Percentiles rank a stretch among this genome's conserved stretches.
phyloP scores from a whole-genome alignment of 2,797 vertebrate species.

The Liasis olivaceus region DNA sequence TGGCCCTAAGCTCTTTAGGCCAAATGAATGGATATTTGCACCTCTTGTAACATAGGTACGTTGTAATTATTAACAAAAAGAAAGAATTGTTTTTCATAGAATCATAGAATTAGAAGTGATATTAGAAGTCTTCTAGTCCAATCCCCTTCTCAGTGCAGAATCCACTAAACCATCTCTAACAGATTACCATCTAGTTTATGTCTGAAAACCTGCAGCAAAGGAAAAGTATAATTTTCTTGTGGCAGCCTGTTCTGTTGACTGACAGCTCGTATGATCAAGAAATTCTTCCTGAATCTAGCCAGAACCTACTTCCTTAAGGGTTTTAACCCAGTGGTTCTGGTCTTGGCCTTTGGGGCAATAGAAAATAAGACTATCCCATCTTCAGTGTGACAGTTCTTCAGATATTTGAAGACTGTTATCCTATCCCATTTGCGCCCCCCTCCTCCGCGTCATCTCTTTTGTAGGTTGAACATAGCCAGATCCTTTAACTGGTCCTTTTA shows the following conservation, averaged over 20 bases:
- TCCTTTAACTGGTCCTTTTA: not conserved
- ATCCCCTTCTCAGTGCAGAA: not conserved
- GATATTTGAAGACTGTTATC: not conserved
- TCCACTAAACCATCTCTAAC: not conserved
- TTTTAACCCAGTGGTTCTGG: not conserved
- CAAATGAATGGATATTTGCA: not conserved
- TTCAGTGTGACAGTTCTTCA: not conserved
- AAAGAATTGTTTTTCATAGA: not conserved
- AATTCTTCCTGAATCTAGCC: not conserved
- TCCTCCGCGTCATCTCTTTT: not conserved
- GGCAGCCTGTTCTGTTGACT: not conserved
- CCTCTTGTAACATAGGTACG: not conserved
- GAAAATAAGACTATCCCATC: not conserved
- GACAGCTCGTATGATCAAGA: not conserved
- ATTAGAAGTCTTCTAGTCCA: not conserved
- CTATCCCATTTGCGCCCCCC: not conserved
- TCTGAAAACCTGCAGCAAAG: not conserved
- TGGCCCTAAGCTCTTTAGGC: not conserved
- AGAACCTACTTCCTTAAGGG: not conserved
- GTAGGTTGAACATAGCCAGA: not conserved
- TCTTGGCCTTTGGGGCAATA: not conserved
- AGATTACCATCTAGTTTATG: not conserved
- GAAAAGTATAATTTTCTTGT: not conserved
- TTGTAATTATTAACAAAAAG: not conserved
- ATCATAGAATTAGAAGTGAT: not conserved